Evolutionary conservation across 2,113 vertebrate genomes (phyloP), one percentile per base, ranked within the genome.

Genomic region (Hippocampus comes): DNA sequence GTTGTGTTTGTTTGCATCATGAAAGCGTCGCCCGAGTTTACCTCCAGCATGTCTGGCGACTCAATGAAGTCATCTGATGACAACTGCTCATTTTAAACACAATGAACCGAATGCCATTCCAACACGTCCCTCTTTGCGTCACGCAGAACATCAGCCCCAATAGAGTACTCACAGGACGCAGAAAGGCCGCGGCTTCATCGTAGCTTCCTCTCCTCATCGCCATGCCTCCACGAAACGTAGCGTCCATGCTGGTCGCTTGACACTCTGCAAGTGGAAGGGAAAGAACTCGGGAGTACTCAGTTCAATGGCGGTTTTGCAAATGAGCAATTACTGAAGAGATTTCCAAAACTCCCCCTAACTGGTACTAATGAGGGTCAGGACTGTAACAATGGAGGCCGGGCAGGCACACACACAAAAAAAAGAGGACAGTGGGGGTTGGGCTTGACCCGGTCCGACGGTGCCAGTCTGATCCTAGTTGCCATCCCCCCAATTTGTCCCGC

Each of bases 191-290:
- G 11, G 88, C 72, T 0, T 86, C 89, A 23, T 91, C 89, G 21
- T 83, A 90, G 84, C 93, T 92, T 84, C 90, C 87, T 76, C 91
- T 91, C 53, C 89, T 87, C 85, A 86, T 80, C 7, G 73, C 80
- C 66, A 69, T 63, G 30, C 20, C 18, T 41, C 75, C 72, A 46
- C 59, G 46, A 63, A n/a, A 67, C 53, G 42, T 21, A 53, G 61
- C 0, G 9, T 88, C 78, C 86, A 89, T 88, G 68, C 20, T 53
- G 64, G 23, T 38, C 8, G 9, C n/a, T 25, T 43, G 10, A 41
- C 34, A n/a, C 60, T 17, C 23, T 43, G 48, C 2, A 20, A 61
- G 72, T n/a, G 23, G n/a, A 68, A 67, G 12, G 63, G 69, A 72
- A 55, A 43, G 12, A 6, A 48, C 48, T 49, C 15, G 48, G 15